Evolutionary conservation across 1,140 invertebrate genomes (phyloP), one percentile per base, ranked within the genome.

Genomic region (Caenorhabditis briggsae): DNA sequence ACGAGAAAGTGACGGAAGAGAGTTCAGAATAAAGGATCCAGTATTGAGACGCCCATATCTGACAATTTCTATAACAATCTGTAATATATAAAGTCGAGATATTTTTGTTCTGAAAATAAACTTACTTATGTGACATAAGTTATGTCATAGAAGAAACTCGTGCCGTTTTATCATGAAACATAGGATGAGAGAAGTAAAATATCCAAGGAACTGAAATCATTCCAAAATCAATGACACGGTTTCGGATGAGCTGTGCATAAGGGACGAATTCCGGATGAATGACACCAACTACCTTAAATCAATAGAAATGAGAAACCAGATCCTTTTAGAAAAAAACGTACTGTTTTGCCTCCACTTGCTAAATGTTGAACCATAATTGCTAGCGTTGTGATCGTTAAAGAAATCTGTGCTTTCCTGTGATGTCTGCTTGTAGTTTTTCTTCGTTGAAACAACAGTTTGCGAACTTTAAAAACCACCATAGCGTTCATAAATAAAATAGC

Each of bases 281-380:
- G 20, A 61, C 25, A 9, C 59, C 59, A 33, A 61, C 14, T 23
- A 61, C 11, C 59, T 61, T 1, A 61, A 25, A 61, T 14, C n/a
- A n/a, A 25, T 12, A 25, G 1, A 33, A 2, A 58, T 58, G 3
- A 5, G 16, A 16, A 53, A 53, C 16, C 20, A 61, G 9, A 11
- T 25, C 9, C 25, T 9, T 33, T 9, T n/a, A n/a, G n/a, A 20
- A 25, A 58, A n/a, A 58, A n/a, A 18, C 14, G 33, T 61, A 33
- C 59, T 23, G 59, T 61, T 33, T 61, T 61, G 9, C 20, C 59
- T 25, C 59, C 59, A 23, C 20, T 25, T 14, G 59, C 59, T 25
- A 61, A 25, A 11, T 61, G 59, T 61, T 61, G 59, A 61, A 61
- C 23, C 59, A 61, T 61, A 25, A 61, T 61, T 33, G 59, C 59